Base-by-base conservation (phyloP, 2,113 vertebrate species). In the Psittacula cyanocephala region DNA sequence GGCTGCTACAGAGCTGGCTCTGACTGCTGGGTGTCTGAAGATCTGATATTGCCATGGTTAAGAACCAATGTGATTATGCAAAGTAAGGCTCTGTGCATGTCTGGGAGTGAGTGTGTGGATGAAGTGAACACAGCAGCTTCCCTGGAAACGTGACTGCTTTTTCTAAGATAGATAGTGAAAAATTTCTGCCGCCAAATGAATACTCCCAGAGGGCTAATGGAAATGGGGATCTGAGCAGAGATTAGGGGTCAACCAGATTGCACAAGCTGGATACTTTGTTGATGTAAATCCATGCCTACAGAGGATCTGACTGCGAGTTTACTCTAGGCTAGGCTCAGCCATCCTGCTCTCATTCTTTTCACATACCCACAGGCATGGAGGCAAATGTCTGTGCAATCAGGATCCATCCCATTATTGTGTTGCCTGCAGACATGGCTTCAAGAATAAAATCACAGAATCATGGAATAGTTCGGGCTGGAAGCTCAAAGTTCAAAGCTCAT, bases 61-160 rank as follows among this genome's bases (percentile, higher is more conserved):
- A 72, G 91, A 93, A 86, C 80, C 86, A 79, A 87, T 65, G 74
- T 80, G 91, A 93, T 92, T 96, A 95, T 96, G 93, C 93, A 96
- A 82, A 97, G 93, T 81, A 52, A 85, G 81, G 90, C 88, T 84
- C 60, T 35, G 68, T 84, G 92, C 65, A 24, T 35, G 80, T 33
- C 90, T 95, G 80, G 80, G 77, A 93, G 95, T 10, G 69, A 78
- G 35, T 62, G 87, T 69, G 86, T 35, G 65, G 91, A 72, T 27
- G 95, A 85, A 35, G 69, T 10, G 17, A 87, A 27, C 0, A 6
- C 49, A 15, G 83, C 16, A 76, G 77, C 92, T 86, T 69, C 47
- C 70, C 81, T 75, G 31, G 49, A 37, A 95, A 96, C 22, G 67
- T 94, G 94, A 81, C 83, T 89, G 92, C 65, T 89, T 90, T 84